A percentile compares a stretch with the other conserved stretches of the same genome.
phyloP scores from a whole-genome alignment of 2,888 invertebrate species.

The Tricholauxania praeusta region DNA sequence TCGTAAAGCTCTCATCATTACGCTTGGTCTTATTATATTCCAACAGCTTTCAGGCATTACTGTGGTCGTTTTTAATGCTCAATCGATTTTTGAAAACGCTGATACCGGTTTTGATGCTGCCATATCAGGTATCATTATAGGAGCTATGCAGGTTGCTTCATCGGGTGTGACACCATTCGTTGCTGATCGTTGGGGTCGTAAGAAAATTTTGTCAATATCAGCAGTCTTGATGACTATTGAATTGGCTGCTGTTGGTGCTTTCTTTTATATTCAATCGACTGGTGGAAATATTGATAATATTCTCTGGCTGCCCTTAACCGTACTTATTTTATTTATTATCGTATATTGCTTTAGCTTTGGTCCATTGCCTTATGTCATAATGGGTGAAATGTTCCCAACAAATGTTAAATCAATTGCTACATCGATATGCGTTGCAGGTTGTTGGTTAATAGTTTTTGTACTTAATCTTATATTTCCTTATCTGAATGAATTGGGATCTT shows the following conservation, averaged over 20 bases:
- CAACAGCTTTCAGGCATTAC: conserved; percentile 89
- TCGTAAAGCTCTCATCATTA: conserved; percentile 81
- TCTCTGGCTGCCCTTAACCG: conserved; percentile 78
- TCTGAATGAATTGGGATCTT: conserved; percentile 74
- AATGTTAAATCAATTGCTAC: conserved; percentile 83
- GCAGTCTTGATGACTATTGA: conserved; percentile 76
- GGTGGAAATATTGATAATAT: conserved; percentile 67
- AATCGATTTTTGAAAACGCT: conserved; percentile 78
- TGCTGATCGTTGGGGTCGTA: conserved; percentile 82
- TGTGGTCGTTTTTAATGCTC: conserved; percentile 83
- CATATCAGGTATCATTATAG: conserved; percentile 80
- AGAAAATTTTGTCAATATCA: conserved; percentile 78
- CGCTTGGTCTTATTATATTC: conserved; percentile 80
- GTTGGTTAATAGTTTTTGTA: conserved; percentile 81
- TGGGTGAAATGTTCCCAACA: conserved; percentile 85
- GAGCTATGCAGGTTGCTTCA: conserved; percentile 77
- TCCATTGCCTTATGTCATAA: conserved; percentile 84
- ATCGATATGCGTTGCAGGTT: conserved; percentile 80
- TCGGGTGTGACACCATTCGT: conserved; percentile 80
- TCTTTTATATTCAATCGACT: conserved; percentile 73
- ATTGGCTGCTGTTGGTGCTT: conserved; percentile 72
- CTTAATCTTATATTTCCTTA: conserved; percentile 79
- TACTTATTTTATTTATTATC: conserved; percentile 79
- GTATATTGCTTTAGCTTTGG: conserved; percentile 83
- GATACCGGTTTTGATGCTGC: conserved; percentile 73